These are phyloP conservation scores for Pteruthius melanotis DNA, from an alignment of 2,113 vertebrate genomes.

Conservation along the genomic window DNA sequence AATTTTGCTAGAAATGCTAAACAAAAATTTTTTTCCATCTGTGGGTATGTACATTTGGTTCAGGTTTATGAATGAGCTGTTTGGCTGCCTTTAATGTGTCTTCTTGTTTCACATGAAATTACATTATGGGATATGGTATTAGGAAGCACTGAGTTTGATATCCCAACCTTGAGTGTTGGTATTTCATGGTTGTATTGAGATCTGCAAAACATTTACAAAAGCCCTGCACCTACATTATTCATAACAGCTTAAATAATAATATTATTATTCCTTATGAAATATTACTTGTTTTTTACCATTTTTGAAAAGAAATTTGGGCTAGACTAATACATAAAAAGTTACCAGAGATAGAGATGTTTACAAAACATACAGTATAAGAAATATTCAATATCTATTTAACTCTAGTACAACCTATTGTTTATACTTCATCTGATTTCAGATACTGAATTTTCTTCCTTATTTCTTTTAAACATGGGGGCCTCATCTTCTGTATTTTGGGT, in stretches of 20 bases:
- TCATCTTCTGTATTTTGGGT: neutral
- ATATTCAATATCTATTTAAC: neutral
- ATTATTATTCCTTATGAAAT: neutral
- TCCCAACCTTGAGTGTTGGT: fast-evolving
- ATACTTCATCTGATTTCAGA: neutral
- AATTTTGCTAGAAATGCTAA: neutral
- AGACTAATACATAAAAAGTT: neutral
- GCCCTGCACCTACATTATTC: fast-evolving
- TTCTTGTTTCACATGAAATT: neutral
- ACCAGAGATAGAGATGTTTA: neutral
- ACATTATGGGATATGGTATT: neutral
- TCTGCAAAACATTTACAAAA: neutral
- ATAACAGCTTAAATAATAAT: neutral
- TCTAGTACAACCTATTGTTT: neutral
- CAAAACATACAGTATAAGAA: neutral
- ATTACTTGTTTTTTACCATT: neutral
- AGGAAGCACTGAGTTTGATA: neutral
- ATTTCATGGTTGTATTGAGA: neutral
- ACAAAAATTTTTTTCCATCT: neutral
- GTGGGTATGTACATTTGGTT: too few species aligned
- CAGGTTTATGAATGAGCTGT: fast-evolving
- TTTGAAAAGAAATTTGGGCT: neutral
- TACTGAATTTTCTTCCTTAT: neutral
- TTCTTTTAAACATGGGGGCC: neutral
- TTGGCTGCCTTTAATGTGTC: neutral